These are phyloP conservation scores for Chaunax sp. DNA, from an alignment of 2,797 vertebrate genomes.

Conservation along the genomic window DNA sequence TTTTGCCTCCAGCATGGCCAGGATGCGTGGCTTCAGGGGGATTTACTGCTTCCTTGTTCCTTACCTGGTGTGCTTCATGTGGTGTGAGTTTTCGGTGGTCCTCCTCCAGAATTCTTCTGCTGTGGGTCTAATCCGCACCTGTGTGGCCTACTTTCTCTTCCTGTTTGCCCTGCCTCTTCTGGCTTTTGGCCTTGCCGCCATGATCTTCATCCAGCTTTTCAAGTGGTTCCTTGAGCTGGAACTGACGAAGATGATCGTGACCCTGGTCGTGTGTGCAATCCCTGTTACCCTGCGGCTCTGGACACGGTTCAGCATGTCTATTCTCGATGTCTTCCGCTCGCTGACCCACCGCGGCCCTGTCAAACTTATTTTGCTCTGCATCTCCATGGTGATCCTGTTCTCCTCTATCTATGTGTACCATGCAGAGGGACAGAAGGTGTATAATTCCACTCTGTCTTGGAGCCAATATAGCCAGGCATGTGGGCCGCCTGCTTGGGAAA, in stretches of 20 bases:
- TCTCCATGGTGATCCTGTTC: constrained; percentile 89
- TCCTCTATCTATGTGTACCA: constrained; percentile 94
- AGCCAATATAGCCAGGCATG: constrained; percentile 89
- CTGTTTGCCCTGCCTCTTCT: constrained; percentile 94
- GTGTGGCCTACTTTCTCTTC: constrained; percentile 94
- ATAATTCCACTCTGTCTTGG: constrained; percentile 96
- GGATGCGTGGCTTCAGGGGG: constrained; percentile 90
- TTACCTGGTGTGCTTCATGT: constrained; percentile 98
- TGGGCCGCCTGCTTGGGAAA: constrained; percentile 92
- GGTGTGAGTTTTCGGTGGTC: constrained; percentile 94
- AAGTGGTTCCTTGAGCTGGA: constrained; percentile 94
- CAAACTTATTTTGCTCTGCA: constrained; percentile 93
- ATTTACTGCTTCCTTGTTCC: constrained; percentile 96
- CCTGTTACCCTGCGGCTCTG: constrained; percentile 91
- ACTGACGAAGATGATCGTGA: constrained; percentile 90
- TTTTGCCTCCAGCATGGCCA: constrained; percentile 88
- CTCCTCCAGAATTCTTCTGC: constrained; percentile 89
- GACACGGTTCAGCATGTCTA: constrained; percentile 89
- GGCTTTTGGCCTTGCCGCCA: constrained; percentile 84
- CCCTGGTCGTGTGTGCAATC: constrained; percentile 85
- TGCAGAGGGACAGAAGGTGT: constrained; percentile 93
- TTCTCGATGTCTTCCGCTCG: constrained; percentile 84
- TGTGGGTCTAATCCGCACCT: constrained; percentile 94
- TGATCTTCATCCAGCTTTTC: constrained; percentile 88
- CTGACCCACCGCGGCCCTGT: constrained; percentile 90